These are phyloP conservation scores for Cecidostiba fungosa DNA, from an alignment of 2,888 invertebrate genomes.

Conservation along the genomic window DNA sequence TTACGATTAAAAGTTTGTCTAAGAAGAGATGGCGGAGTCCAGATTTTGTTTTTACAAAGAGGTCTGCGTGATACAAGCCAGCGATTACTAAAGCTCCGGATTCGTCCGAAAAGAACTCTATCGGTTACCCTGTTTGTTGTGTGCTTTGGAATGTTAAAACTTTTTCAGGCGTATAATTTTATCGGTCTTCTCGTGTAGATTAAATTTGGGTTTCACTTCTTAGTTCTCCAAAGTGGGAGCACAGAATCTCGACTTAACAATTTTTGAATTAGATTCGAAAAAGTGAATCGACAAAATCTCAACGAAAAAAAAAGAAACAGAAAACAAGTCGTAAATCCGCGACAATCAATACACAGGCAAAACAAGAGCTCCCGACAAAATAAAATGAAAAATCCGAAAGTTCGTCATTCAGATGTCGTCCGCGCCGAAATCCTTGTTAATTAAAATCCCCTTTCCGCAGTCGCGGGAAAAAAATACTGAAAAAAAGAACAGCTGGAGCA, in stretches of 20 bases:
- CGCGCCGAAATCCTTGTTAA: constrained; percentile 2
- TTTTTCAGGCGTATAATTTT: background rate
- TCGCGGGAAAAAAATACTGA: background rate
- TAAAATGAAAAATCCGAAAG: background rate
- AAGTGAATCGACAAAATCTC: background rate
- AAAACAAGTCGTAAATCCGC: background rate
- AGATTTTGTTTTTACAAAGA: background rate
- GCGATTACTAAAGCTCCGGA: background rate
- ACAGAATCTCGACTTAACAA: background rate
- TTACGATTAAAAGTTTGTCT: constrained; percentile 40
- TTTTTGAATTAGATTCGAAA: background rate
- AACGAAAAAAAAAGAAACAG: background rate
- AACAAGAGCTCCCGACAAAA: background rate
- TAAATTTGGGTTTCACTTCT: too few species aligned
- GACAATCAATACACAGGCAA: background rate
- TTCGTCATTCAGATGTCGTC: constrained; percentile 1
- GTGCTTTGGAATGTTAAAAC: background rate
- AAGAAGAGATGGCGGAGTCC: background rate
- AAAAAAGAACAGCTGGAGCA: background rate
- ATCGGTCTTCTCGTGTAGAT: background rate
- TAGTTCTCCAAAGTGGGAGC: too few species aligned
- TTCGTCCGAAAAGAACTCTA: background rate
- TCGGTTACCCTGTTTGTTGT: background rate
- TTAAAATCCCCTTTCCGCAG: constrained; percentile 26
- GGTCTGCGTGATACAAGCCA: background rate